A percentile compares a stretch with the other conserved stretches of the same genome.
phyloP scores from a whole-genome alignment of 2,888 invertebrate genomes.

The Athalia cordata region DNA sequence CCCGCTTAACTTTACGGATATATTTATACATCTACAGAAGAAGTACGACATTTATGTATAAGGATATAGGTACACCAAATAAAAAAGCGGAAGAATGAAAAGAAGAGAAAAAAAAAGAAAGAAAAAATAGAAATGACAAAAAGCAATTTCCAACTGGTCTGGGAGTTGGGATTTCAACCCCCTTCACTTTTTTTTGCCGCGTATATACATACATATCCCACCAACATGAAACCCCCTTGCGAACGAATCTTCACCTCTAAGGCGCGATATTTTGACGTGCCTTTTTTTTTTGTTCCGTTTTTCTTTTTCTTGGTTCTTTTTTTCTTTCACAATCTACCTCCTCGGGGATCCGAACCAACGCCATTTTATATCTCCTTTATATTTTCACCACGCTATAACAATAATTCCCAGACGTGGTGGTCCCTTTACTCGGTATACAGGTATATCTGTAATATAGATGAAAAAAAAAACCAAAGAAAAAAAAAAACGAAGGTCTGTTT shows the following conservation, averaged over 20 bases:
- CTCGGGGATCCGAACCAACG: too few species aligned
- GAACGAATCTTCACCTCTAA: background rate
- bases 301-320: slow-evolving; percentile 26
- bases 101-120: background rate
- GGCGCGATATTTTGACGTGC: slow-evolving; percentile 9
- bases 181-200: too few species aligned
- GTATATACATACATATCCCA: too few species aligned
- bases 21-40: too few species aligned
- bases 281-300: background rate
- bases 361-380: background rate
- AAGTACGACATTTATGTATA: background rate
- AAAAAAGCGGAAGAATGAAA: background rate
- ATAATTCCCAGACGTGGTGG: slow-evolving; percentile 6
- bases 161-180: background rate
- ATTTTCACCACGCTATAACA: slow-evolving; percentile 18
- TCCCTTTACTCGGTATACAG: background rate
- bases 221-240: background rate
- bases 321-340: background rate
- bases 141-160: slow-evolving; percentile 21
- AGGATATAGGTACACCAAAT: background rate
- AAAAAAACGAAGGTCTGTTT: slow-evolving; percentile 40
- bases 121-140: background rate
- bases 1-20: too few species aligned
- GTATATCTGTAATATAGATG: background rate
- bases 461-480: slow-evolving; percentile 32